Conservation (phyloP, 2,888 invertebrate genomes). For the Anaspis maculata region DNA sequence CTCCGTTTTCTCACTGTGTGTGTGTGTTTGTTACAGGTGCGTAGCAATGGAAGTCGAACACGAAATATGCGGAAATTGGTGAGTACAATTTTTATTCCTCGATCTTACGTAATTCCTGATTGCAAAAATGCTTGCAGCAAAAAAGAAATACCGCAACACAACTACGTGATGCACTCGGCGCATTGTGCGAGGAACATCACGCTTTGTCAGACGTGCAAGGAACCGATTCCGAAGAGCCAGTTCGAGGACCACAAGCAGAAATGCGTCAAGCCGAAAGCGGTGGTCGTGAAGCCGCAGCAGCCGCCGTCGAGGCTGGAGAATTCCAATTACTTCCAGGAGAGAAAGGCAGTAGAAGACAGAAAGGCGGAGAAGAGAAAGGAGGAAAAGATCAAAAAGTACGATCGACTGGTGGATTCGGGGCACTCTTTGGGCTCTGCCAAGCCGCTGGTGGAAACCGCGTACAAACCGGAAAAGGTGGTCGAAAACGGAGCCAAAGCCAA, state of each 20-base stretch:
- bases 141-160: slow-evolving; percentile 56
- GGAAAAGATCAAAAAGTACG: slow-evolving; percentile 22
- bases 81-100: slow-evolving; percentile 22
- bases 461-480: slow-evolving; percentile 2
- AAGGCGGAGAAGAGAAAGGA: slow-evolving; percentile 27
- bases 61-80: slow-evolving; percentile 34
- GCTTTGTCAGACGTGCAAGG: slow-evolving; percentile 58
- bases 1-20: too few species aligned
- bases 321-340: slow-evolving; percentile 27
- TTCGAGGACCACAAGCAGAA: slow-evolving; percentile 48
- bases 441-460: background rate
- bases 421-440: slow-evolving; percentile 15
- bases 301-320: slow-evolving; percentile 24
- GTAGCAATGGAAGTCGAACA: slow-evolving; percentile 29
- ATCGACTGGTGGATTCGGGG: slow-evolving; percentile 26
- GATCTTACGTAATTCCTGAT: background rate
- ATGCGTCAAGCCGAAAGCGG: slow-evolving; percentile 43
- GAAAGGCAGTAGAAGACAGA: slow-evolving; percentile 30
- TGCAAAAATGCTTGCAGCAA: slow-evolving; percentile 46
- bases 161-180: slow-evolving; percentile 61
- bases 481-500: slow-evolving; percentile 2
- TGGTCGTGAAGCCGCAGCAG: slow-evolving; percentile 23
- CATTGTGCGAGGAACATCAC: slow-evolving; percentile 62
- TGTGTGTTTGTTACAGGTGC: too few species aligned
- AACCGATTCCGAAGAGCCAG: slow-evolving; percentile 53